A percentile compares a stretch with the other conserved stretches of the same genome.
phyloP scores from a whole-genome alignment of 35 echinoderm and acorn worm genomes.

The Diadema setosum region DNA sequence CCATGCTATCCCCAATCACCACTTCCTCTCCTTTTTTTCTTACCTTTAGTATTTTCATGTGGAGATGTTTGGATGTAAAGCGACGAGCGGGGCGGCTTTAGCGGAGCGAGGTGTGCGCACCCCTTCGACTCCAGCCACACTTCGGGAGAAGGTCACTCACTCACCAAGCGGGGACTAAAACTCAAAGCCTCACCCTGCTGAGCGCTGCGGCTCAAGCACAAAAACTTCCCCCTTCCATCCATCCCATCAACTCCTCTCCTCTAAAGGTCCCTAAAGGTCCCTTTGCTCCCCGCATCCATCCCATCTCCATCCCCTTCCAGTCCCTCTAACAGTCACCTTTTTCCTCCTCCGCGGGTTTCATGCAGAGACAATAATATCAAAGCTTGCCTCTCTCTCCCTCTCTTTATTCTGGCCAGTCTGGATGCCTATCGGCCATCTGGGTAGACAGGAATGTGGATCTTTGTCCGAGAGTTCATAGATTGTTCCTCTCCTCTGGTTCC shows the following conservation, averaged over 20 bases:
- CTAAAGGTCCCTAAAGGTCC: too few species aligned
- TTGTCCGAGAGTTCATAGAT: too few species aligned
- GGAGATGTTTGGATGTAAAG: not conserved
- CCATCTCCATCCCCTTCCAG: not conserved
- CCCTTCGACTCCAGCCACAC: not conserved
- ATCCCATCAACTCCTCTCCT: too few species aligned
- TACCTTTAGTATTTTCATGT: too few species aligned
- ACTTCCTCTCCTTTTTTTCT: constrained; percentile 26
- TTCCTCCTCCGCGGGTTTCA: not conserved
- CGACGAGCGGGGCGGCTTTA: too few species aligned
- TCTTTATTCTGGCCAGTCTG: too few species aligned
- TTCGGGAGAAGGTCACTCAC: not conserved
- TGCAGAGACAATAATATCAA: too few species aligned
- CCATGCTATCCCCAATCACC: constrained; percentile 20
- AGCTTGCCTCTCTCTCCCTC: too few species aligned
- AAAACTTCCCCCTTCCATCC: too few species aligned
- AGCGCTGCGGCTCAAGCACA: not conserved
- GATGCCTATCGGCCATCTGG: not conserved
- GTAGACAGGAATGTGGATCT: not conserved
- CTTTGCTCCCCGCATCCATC: too few species aligned
- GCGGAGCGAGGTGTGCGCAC: too few species aligned
- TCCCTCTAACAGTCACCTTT: not conserved
- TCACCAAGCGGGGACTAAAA: not conserved
- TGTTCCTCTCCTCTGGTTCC: too few species aligned
- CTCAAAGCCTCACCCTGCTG: not conserved